Evolutionary conservation across 1,140 invertebrate species (phyloP).

Genomic region (Cherax destructor): DNA sequence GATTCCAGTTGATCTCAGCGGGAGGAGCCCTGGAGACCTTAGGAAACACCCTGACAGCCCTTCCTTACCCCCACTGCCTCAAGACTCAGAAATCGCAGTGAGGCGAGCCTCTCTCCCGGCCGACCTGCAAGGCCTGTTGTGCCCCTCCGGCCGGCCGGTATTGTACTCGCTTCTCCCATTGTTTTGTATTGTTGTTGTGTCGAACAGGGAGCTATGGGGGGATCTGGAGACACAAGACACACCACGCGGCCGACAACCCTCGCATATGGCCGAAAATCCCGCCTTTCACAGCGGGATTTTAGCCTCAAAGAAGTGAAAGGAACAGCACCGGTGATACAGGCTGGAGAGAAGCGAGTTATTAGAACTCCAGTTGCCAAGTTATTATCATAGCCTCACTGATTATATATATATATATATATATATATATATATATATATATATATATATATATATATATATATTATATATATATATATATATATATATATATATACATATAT

Average conservation of each 20-base stretch:
- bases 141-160: constrained; percentile 36
- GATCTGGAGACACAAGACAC: constrained; percentile 52
- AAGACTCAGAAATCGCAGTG: constrained; percentile 15
- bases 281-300: neutral
- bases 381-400: too few relatives aligned
- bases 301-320: neutral
- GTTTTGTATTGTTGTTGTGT: constrained; percentile 66
- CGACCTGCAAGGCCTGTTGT: constrained; percentile 62
- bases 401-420: too few relatives aligned
- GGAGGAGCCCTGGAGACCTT: constrained; percentile 8
- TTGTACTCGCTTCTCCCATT: constrained; percentile 56
- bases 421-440: too few relatives aligned
- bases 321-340: neutral
- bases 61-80: constrained; percentile 29
- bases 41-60: constrained; percentile 1
- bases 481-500: too few relatives aligned
- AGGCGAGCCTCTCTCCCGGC: constrained; percentile 37
- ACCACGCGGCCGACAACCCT: neutral
- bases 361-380: neutral
- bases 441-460: too few relatives aligned
- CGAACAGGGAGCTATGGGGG: constrained; percentile 48
- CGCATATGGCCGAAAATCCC: constrained; percentile 5
- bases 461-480: too few relatives aligned
- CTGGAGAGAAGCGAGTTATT: neutral
- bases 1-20: constrained; percentile 27